Evolutionary conservation across 2,888 invertebrate species (phyloP).

Genomic region (Chymomyza amoena): DNA sequence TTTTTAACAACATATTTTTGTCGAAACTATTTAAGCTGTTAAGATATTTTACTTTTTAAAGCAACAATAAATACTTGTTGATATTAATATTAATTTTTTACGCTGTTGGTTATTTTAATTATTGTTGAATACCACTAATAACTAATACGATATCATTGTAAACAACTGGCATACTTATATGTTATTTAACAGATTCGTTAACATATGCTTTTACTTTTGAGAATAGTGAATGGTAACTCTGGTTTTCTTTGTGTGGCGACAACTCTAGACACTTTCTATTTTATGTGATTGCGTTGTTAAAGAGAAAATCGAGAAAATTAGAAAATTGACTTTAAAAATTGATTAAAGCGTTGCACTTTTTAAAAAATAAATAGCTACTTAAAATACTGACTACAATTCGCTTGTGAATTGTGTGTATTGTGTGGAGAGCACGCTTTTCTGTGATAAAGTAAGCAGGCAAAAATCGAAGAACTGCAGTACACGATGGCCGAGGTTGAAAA

Average conservation of each 20-base stretch:
- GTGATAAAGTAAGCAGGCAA: slow-evolving; percentile 29
- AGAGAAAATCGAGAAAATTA: slow-evolving; percentile 57
- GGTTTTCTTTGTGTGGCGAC: slow-evolving; percentile 6
- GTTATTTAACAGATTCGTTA: not conserved
- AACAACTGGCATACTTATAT: not conserved
- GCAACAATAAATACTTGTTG: no score
- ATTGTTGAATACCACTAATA: not conserved
- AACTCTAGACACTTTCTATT: slow-evolving; percentile 73
- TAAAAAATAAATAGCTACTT: not conserved
- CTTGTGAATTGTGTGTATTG: slow-evolving; percentile 22
- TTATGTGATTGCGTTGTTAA: slow-evolving; percentile 73
- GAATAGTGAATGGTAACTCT: not conserved
- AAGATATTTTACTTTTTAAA: no score
- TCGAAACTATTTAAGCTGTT: no score
- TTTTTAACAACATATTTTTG: not conserved
- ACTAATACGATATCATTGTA: not conserved
- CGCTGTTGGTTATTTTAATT: no score
- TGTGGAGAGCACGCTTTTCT: slow-evolving; percentile 27
- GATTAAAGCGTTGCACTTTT: not conserved
- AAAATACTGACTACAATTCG: not conserved
- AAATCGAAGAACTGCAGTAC: slow-evolving; percentile 45
- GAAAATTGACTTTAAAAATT: slow-evolving; percentile 37
- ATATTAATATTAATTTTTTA: no score
- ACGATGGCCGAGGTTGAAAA: slow-evolving; percentile 78
- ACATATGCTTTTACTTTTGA: slow-evolving; percentile 13